Evolutionary conservation across 2,113 vertebrate species (phyloP).

Genomic region (Barbus barbus): DNA sequence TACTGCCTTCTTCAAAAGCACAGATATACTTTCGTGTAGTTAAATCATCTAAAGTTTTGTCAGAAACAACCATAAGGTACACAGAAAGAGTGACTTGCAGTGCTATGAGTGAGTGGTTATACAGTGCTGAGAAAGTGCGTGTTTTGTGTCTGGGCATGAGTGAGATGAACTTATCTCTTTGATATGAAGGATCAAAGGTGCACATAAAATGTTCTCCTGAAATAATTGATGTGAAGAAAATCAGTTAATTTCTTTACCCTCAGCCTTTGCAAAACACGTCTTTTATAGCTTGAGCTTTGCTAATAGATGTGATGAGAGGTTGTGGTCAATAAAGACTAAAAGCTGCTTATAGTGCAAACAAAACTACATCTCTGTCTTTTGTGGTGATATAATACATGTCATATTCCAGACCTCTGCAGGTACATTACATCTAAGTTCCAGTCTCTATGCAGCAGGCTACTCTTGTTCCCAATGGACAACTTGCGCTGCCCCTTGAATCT

Average conservation of each 20-base stretch:
- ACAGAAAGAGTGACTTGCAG: neutral
- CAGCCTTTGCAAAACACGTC: neutral
- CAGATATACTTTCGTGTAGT: neutral
- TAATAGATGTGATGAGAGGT: conserved; percentile 4
- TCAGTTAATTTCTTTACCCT: conserved; percentile 59
- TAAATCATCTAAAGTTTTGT: neutral
- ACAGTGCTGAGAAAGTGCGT: neutral
- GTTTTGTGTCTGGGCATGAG: no score
- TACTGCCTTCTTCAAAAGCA: neutral
- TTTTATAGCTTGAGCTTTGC: neutral
- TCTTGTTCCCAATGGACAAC: neutral
- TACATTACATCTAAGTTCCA: neutral
- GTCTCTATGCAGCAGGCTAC: neutral
- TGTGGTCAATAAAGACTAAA: conserved; percentile 7
- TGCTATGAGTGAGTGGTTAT: no score
- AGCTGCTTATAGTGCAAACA: neutral
- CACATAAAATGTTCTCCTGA: conserved; percentile 45
- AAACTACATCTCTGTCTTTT: neutral
- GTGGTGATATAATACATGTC: neutral
- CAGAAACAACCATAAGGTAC: conserved; percentile 1
- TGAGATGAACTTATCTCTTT: conserved; percentile 56
- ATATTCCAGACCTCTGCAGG: no score
- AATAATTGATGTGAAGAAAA: conserved; percentile 58
- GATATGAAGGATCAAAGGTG: conserved; percentile 68
- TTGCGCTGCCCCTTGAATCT: neutral